Conservation (phyloP, 2,113 vertebrate species). For the Centropus unirufus region DNA sequence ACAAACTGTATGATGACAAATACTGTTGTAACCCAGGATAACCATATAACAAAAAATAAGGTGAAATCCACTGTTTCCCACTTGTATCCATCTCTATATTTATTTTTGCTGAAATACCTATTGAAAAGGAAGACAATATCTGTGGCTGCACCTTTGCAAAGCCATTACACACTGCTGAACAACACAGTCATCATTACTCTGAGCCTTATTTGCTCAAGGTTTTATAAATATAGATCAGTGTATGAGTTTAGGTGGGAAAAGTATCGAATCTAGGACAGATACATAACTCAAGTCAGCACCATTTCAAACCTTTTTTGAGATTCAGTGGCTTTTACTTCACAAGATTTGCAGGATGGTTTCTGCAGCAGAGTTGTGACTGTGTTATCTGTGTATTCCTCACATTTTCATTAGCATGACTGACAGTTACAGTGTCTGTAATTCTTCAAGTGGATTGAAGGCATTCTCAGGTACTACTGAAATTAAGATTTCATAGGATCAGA, state of each 20-base stretch:
- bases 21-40: conserved; percentile 57
- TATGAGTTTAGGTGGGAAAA: not conserved
- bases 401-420: conserved; percentile 18
- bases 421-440: not conserved
- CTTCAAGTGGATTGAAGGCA: not conserved
- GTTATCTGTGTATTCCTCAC: not conserved
- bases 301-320: not conserved
- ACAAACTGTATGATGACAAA: conserved; percentile 66
- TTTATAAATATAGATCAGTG: conserved; percentile 20
- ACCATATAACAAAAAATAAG: conserved; percentile 64
- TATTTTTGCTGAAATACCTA: conserved; percentile 46
- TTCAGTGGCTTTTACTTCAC: not conserved
- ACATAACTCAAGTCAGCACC: not conserved
- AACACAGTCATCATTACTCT: not conserved
- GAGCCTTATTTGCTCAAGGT: conserved; percentile 39
- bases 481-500: not conserved
- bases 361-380: not conserved
- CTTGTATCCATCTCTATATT: conserved; percentile 6
- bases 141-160: conserved; percentile 23
- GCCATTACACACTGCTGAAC: conserved; percentile 1
- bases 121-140: not conserved
- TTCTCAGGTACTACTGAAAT: not conserved
- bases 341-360: not conserved
- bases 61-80: conserved; percentile 38
- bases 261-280: not conserved